Percentiles rank a stretch among this genome's conserved stretches.
Conservation (phyloP, 2,888 invertebrate species). For the Agelastica alni region DNA sequence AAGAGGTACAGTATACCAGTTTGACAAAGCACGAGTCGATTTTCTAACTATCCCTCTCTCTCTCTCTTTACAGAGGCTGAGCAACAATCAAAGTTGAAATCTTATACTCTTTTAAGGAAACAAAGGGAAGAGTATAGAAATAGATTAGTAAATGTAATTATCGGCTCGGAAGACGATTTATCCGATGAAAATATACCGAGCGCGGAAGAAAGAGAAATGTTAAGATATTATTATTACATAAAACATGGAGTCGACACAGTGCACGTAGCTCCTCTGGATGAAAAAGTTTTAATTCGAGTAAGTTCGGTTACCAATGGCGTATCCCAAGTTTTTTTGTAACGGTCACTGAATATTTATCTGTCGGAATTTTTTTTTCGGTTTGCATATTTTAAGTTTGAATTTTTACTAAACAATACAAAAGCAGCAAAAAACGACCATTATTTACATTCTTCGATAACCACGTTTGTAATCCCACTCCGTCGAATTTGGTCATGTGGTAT, state of each 20-base stretch:
- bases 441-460: no score
- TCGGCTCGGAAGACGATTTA: constrained; percentile 59
- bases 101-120: constrained; percentile 70
- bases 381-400: no score
- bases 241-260: constrained; percentile 89
- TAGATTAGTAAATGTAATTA: constrained; percentile 76
- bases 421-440: no score
- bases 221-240: constrained; percentile 88
- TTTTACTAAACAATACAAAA: no score
- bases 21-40: background rate
- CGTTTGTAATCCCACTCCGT: no score
- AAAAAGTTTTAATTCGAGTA: constrained; percentile 69
- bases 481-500: no score
- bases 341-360: no score
- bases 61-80: constrained; percentile 61
- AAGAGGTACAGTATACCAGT: constrained; percentile 48
- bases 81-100: constrained; percentile 56
- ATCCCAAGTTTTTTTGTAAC: no score
- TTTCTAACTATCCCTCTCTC: no score
- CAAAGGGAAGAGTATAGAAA: constrained; percentile 83
- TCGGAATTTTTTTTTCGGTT: no score
- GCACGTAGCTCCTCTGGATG: constrained; percentile 83
- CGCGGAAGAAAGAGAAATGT: constrained; percentile 68
- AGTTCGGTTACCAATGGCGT: constrained; percentile 8
- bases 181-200: constrained; percentile 61